These are phyloP conservation scores for Mesorhabditis belari DNA, from an alignment of 2,888 invertebrate genomes.

Conservation along the genomic window DNA sequence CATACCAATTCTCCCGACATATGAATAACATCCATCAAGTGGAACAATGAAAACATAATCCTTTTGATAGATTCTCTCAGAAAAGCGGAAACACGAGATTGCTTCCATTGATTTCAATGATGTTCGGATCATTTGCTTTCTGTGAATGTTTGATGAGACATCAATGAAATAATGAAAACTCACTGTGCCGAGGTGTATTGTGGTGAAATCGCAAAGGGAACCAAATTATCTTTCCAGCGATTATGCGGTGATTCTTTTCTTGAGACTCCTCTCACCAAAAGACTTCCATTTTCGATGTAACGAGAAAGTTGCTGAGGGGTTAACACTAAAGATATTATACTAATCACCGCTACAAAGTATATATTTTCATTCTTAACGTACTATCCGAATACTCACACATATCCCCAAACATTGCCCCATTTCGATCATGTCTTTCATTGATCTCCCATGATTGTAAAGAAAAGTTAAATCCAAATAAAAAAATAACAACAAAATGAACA, in stretches of 20 bases:
- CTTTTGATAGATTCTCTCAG: conserved; percentile 21
- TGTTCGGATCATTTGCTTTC: conserved; percentile 17
- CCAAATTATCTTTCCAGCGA: conserved; percentile 32
- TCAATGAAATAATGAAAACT: neutral
- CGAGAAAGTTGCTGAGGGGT: conserved; percentile 28
- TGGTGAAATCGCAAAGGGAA: conserved; percentile 31
- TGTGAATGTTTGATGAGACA: conserved; percentile 10
- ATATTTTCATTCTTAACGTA: too few relatives aligned
- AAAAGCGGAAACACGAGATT: conserved; percentile 39
- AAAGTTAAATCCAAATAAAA: neutral
- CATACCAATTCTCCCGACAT: conserved; percentile 40
- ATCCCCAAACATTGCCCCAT: conserved; percentile 20
- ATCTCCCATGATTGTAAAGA: conserved; percentile 19
- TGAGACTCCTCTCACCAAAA: conserved; percentile 21
- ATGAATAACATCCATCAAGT: conserved; percentile 44
- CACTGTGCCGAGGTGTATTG: conserved; percentile 34
- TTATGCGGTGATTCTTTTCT: conserved; percentile 22
- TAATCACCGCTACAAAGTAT: neutral
- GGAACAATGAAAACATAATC: conserved; percentile 40
- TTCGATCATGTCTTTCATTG: conserved; percentile 10
- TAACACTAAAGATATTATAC: conserved; percentile 14
- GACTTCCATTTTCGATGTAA: conserved; percentile 13
- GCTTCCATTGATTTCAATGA: conserved; percentile 30
- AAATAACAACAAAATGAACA: too few relatives aligned
- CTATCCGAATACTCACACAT: conserved; percentile 25